Evolutionary conservation across 2,113 vertebrate genomes (phyloP), one percentile per base, ranked within the genome.

Genomic region (Ochotona curzoniae): DNA sequence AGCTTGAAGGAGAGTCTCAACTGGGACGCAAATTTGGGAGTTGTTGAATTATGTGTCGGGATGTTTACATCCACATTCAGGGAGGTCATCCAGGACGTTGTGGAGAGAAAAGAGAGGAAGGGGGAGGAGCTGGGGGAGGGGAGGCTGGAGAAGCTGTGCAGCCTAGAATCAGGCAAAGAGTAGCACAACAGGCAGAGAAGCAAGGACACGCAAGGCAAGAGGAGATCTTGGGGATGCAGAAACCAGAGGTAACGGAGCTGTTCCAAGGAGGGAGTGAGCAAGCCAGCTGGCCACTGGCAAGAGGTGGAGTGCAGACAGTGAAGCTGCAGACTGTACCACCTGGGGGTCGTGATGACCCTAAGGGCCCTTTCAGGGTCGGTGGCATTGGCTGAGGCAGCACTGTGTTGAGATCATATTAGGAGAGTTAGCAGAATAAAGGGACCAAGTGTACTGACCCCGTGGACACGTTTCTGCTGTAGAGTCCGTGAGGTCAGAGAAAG

Each of bases 1-100:
- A 89, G 35, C 32, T 82, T 74, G 78, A n/a, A 35, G 69, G 21
- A 79, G 44, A 83, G 51, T 81, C 80, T 81, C n/a, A 93, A 57
- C 8, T 70, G 26, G 87, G 49, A 54, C 69, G 2, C 11, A 63
- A 87, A 90, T 88, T 17, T 66, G 63, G 54, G 38, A 86, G 11
- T 88, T 78, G 26, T 3, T 82, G 74, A 71, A 10, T 64, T 60
- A 80, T 9, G 10, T 35, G 26, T 18, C 47, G 32, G 0, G 54
- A 38, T 74, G 8, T 83, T 91, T 83, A 78, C 69, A 86, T 32
- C 14, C 23, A 86, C 5, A 32, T 14, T 7, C 70, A 75, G 15
- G 15, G 21, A 30, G 21, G 44, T 28, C 21, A 32, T 79, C 20
- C 17, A 38, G 70, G 44, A 83, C 79, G 30, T 57, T 64, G 32